phyloP scores from a whole-genome alignment of 2,113 vertebrate genomes.

The Pipa parva region DNA sequence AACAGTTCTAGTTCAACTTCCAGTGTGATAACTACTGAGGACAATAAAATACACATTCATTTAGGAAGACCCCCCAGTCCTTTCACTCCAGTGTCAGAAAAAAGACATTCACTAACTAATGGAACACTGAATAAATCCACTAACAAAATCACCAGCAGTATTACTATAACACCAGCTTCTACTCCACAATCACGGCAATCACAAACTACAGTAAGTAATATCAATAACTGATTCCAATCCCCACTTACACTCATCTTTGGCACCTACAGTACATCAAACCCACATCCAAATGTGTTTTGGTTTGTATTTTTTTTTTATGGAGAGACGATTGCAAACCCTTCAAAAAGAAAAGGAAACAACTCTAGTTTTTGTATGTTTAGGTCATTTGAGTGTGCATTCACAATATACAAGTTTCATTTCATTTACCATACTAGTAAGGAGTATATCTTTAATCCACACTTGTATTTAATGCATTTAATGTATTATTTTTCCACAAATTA shows the following conservation, averaged over 20 bases:
- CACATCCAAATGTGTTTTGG: slow-evolving; percentile 60
- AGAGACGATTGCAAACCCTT: slow-evolving; percentile 78
- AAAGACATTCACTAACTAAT: slow-evolving; percentile 74
- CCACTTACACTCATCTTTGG: slow-evolving; percentile 61
- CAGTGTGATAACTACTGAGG: slow-evolving; percentile 94
- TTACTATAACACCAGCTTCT: slow-evolving; percentile 92
- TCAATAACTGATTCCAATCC: slow-evolving; percentile 76
- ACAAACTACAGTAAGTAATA: slow-evolving; percentile 98
- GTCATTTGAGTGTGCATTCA: slow-evolving; percentile 81
- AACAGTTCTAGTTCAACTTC: slow-evolving; percentile 77
- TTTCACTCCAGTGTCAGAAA: slow-evolving; percentile 69
- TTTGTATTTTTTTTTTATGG: slow-evolving; percentile 60
- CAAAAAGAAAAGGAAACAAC: slow-evolving; percentile 63
- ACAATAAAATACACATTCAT: slow-evolving; percentile 98
- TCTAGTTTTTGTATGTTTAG: slow-evolving; percentile 69
- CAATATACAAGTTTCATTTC: slow-evolving; percentile 74
- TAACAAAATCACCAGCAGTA: slow-evolving; percentile 97
- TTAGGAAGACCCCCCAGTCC: slow-evolving; percentile 78
- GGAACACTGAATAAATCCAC: slow-evolving; percentile 73
- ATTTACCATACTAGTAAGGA: slow-evolving; percentile 72
- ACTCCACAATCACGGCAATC: slow-evolving; percentile 85
- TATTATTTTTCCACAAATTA: slow-evolving; percentile 73
- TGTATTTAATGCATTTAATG: slow-evolving; percentile 81
- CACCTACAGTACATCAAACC: slow-evolving; percentile 54
- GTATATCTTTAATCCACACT: slow-evolving; percentile 74